Percentiles rank a stretch among this genome's conserved stretches.
Conservation (phyloP, 2,888 invertebrate genomes). For the Pimpla rufipes region DNA sequence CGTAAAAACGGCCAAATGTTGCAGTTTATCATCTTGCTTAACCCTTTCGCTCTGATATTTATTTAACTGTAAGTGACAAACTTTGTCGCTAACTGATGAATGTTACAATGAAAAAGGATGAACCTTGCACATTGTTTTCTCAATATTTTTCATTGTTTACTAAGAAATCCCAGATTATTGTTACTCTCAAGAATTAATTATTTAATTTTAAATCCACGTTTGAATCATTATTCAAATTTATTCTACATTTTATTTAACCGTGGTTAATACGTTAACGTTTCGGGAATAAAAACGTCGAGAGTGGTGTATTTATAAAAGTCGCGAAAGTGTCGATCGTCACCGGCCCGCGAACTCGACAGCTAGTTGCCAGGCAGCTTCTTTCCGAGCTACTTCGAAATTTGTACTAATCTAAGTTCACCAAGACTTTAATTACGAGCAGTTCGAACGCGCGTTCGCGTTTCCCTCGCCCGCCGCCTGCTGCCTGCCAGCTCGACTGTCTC, state of each 20-base stretch:
- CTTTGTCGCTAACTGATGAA: neutral
- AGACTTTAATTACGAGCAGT: slow-evolving; percentile 79
- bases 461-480: slow-evolving; percentile 19
- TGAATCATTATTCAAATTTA: neutral
- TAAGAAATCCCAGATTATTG: too few species aligned
- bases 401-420: slow-evolving; percentile 80
- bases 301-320: neutral
- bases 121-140: too few species aligned
- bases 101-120: too few species aligned
- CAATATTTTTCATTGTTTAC: too few species aligned
- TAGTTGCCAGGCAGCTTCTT: slow-evolving; percentile 18
- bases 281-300: slow-evolving; percentile 4
- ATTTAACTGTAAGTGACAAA: neutral
- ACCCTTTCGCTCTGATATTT: neutral
- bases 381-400: slow-evolving; percentile 73
- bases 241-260: neutral
- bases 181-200: neutral
- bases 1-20: neutral
- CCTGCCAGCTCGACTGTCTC: slow-evolving; percentile 26
- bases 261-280: neutral
- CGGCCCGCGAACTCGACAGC: slow-evolving; percentile 13
- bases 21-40: neutral
- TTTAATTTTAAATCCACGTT: neutral
- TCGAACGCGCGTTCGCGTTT: slow-evolving; percentile 14
- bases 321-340: slow-evolving; percentile 24